Evolutionary conservation across 2,888 invertebrate genomes (phyloP), one percentile per base, ranked within the genome.

Genomic region (Pristionchus exspectatus): DNA sequence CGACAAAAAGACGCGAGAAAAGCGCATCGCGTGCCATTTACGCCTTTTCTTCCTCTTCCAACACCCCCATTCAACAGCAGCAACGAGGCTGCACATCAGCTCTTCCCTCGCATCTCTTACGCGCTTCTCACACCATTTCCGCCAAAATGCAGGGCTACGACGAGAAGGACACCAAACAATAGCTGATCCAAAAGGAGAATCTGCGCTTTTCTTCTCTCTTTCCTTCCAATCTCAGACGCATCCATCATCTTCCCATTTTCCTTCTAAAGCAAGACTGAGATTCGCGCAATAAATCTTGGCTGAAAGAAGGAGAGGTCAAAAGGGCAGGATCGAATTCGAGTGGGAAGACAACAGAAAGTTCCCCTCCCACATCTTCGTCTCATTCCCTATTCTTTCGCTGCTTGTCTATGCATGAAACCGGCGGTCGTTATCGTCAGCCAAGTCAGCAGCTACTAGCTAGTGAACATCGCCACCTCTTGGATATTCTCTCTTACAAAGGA

Each of bases 391-490:
- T 59, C 59, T 59, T 50, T 50, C 12, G 59, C 72, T 72, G 3
- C 72, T 72, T 33, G 30, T 16, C 72, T 72, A 72, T 72, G 72
- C 72, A 72, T 72, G 72, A 72, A 72, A 72, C 72, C 27, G 27
- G 72, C 4, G 72, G 72, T 72, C 72, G 72, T 72, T 72, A 14
- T 50, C 44, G 44, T 50, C 69, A 27, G 4, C n/a, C 10, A n/a
- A n/a, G n/a, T 24, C 69, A 12, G n/a, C 27, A 27, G 27, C 27
- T 50, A 7, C 44, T 7, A 50, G n/a, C 27, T 59, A 18, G 59
- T 59, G 21, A 59, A 24, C 24, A 24, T 24, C 59, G 9, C 24
- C 59, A 9, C n/a, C 24, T 38, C 38, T 38, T 5, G 3, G 5
- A 38, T 38, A 38, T n/a, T n/a, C n/a, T n/a, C n/a, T n/a, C n/a